phyloP scores from a whole-genome alignment of 1,140 invertebrate species.

The Trialeurodes vaporariorum region DNA sequence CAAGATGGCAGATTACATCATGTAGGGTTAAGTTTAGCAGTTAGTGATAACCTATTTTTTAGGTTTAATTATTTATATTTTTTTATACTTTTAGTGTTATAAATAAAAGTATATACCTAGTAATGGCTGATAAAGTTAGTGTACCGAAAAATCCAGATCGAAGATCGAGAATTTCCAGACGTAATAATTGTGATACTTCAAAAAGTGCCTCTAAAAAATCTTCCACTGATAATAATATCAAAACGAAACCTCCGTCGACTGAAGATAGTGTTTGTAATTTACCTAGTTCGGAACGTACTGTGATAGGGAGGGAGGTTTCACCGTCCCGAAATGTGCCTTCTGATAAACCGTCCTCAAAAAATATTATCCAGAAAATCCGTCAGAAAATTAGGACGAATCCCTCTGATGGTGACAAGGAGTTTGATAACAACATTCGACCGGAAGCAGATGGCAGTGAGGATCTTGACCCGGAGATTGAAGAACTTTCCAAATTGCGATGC shows the following conservation, averaged over 20 bases:
- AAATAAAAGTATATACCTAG: not conserved
- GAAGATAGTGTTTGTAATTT: not conserved
- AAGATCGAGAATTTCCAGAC: slow-evolving; percentile 1
- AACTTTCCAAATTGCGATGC: slow-evolving; percentile 69
- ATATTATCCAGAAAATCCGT: not conserved
- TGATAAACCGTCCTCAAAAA: not conserved
- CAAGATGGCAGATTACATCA: not conserved
- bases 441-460: slow-evolving; percentile 35
- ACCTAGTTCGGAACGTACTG: slow-evolving; percentile 13
- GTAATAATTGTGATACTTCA: slow-evolving; percentile 2
- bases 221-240: not conserved
- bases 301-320: slow-evolving; percentile 12
- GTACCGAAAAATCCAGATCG: not conserved
- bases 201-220: slow-evolving; percentile 7
- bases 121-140: not conserved
- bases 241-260: not conserved
- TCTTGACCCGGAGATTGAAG: slow-evolving; percentile 60
- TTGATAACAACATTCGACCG: slow-evolving; percentile 16
- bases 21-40: not conserved
- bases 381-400: not conserved
- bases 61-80: no score
- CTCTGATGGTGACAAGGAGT: not conserved
- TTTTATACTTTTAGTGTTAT: not conserved
- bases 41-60: not conserved
- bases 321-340: slow-evolving; percentile 5